Conservation (phyloP, 64 coral and sea anemone genomes). For the Pachyseris speciosa region DNA sequence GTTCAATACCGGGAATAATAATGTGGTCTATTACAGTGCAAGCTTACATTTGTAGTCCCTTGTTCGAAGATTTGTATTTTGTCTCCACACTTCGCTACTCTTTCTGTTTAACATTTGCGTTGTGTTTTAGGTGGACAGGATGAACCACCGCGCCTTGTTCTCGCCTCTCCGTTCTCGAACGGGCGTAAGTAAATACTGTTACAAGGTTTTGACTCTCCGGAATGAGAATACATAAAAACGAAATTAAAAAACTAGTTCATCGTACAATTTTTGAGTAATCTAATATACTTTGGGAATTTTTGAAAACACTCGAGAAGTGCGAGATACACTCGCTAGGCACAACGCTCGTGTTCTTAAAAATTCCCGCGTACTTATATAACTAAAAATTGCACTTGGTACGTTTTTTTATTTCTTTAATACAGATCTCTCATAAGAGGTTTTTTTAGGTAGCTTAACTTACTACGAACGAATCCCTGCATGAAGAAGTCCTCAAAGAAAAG, state of each 20-base stretch:
- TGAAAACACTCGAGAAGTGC: background rate
- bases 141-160: background rate
- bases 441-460: no score
- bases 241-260: background rate
- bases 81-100: background rate
- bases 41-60: background rate
- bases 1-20: no score
- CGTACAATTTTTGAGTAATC: background rate
- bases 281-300: background rate
- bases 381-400: background rate
- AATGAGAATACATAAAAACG: no score
- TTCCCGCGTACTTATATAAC: background rate
- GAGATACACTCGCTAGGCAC: background rate
- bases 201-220: no score
- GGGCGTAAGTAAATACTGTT: background rate
- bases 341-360: background rate
- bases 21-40: background rate
- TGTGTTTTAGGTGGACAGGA: background rate
- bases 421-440: background rate
- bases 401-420: background rate
- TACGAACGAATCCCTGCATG: background rate
- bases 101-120: background rate
- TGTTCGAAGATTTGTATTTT: background rate
- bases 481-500: background rate
- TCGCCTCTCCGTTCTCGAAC: background rate